Evolutionary conservation across 2,888 invertebrate species (phyloP), one percentile per base, ranked within the genome.

Genomic region (Busseola fusca): DNA sequence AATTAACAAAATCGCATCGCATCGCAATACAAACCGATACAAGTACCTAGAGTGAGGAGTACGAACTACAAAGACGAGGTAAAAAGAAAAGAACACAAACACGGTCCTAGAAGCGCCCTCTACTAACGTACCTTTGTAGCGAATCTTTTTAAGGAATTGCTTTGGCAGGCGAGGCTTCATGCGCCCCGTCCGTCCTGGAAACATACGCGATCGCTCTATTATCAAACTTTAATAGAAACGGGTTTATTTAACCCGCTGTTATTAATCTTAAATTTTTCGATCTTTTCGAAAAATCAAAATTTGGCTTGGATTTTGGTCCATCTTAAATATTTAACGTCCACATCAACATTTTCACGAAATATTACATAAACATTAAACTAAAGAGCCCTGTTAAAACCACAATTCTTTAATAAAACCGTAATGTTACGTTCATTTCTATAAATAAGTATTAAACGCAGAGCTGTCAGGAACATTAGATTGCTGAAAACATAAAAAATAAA

Each of bases 61-160:
- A 59, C 63, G 30, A 59, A 65, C 69, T 71, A 78, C 77, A 76
- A 81, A 78, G 81, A 77, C 42, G 71, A 73, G 60, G 74, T 74
- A 78, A 48, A 74, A 74, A 45, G 45, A 72, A 80, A 64, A 76
- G 58, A 63, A 76, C 71, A 72, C 56, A 74, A 78, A 74, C 57
- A 75, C 74, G 78, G 64, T 69, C 57, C 82, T 84, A 87, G 76
- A 82, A 89, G 88, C 87, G 87, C 92, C 93, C 89, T 85, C 94
- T 94, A 93, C 91, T 79, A 88, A 93, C 95, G 85, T 95, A 95
- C 95, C 95, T 95, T 93, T 95, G 88, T 88, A 91, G 69, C 93
- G 93, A 78, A 91, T 91, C 91, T 95, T 95, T 94, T 95, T 95
- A 87, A 94, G 87, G 83, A 92, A 93, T 88, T 90, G 90, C 90